Evolutionary conservation across 2,888 invertebrate species (phyloP), one percentile per base, ranked within the genome.

Genomic region (Deilephila porcellus): DNA sequence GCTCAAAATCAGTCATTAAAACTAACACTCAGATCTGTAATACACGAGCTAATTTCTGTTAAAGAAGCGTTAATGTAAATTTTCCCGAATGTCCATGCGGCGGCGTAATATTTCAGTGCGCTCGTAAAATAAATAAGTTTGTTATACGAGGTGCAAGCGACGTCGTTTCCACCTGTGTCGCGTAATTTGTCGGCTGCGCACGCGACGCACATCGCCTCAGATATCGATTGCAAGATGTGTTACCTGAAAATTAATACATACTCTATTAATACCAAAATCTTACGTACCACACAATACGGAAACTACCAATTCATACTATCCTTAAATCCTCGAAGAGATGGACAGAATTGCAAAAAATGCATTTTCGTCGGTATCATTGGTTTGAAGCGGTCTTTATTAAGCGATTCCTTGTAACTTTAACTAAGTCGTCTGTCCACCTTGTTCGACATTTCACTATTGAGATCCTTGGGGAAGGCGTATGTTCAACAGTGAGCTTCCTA

Each of bases 111-210:
- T 82, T 77, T 86, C 81, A 83, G 76, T 60, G 71, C 59, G 74
- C 74, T 72, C 77, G 80, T 83, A 74, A 82, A 80, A 86, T 86
- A 85, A 83, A 86, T 86, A 85, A 84, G 81, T 80, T 83, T 85
- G 83, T 83, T 84, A 80, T 80, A 85, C 77, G 82, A 81, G 80
- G 78, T 78, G 81, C 77, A 45, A 45, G 45, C 20, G 45, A 17
- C 14, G 67, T 67, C 67, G 25, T 83, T 83, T 81, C 81, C 84
- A 85, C 84, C 83, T 86, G 85, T 81, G 84, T 78, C 82, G 77
- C 74, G 80, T 84, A 84, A 86, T 87, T 86, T 87, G 87, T 87
- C 83, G 81, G 71, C 73, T 70, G 77, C 76, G 74, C 75, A 80
- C 77, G 82, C 79, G 80, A 83, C 80, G 84, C 79, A 78, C 1